Percentiles rank a stretch among this genome's conserved stretches.
phyloP scores from a whole-genome alignment of 1,140 invertebrate species.

The Eriocheir sinensis region DNA sequence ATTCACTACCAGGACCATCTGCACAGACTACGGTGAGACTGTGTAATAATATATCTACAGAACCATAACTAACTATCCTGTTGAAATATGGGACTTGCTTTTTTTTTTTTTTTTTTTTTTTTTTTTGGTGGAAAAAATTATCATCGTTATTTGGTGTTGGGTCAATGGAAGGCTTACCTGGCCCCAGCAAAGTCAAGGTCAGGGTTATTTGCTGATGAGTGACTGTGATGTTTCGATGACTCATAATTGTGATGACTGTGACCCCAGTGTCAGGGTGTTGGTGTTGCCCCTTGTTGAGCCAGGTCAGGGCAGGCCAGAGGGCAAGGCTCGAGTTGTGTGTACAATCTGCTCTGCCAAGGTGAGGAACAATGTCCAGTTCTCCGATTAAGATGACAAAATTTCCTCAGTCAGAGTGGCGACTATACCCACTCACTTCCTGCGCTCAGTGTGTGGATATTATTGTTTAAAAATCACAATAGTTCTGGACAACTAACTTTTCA shows the following conservation, averaged over 20 bases:
- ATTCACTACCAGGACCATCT: conserved; percentile 65
- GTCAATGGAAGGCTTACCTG: background rate
- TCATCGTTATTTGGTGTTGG: conserved; percentile 24
- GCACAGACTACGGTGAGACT: conserved; percentile 69
- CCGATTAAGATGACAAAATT: background rate
- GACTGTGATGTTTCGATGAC: conserved; percentile 11
- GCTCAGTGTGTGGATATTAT: background rate
- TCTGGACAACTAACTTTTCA: background rate
- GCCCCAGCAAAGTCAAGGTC: background rate
- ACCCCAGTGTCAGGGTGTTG: background rate
- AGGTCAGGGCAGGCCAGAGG: background rate
- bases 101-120: background rate
- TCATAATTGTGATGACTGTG: conserved; percentile 25
- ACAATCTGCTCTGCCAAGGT: conserved; percentile 12
- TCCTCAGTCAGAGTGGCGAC: background rate
- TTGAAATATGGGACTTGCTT: conserved; percentile 25
- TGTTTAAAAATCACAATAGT: conserved; percentile 16
- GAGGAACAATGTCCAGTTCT: conserved; percentile 10
- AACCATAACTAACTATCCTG: conserved; percentile 14
- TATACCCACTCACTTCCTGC: background rate
- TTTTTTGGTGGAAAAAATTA: background rate
- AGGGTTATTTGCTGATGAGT: background rate
- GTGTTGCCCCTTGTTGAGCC: conserved; percentile 8
- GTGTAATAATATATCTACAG: conserved; percentile 47
- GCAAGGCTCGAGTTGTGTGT: conserved; percentile 7